These are phyloP conservation scores for Podotricha telesiphe DNA, from an alignment of 2,888 invertebrate genomes.

Conservation along the genomic window DNA sequence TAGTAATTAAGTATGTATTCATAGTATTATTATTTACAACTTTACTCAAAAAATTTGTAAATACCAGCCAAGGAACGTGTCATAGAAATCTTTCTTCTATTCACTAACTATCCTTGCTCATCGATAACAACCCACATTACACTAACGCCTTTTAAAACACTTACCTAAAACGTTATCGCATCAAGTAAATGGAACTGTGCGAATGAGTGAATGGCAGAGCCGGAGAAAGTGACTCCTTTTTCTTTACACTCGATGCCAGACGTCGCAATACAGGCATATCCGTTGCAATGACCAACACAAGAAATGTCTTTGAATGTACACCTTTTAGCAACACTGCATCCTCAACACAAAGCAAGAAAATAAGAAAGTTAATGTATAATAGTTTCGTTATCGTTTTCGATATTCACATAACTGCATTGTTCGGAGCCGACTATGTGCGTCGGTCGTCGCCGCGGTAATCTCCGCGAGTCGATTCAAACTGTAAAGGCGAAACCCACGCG, in stretches of 20 bases:
- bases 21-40: not conserved
- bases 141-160: conserved; percentile 65
- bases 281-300: conserved; percentile 63
- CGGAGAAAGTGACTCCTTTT: conserved; percentile 73
- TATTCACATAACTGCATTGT: conserved; percentile 60
- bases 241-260: conserved; percentile 77
- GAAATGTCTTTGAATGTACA: conserved; percentile 53
- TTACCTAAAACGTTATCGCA: conserved; percentile 83
- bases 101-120: conserved; percentile 42
- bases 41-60: conserved; percentile 3
- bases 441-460: conserved; percentile 39
- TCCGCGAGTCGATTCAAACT: conserved; percentile 38
- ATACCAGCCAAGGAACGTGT: not conserved
- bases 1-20: not conserved
- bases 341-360: conserved; percentile 57
- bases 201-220: conserved; percentile 61
- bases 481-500: conserved; percentile 59
- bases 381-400: conserved; percentile 57
- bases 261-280: conserved; percentile 78
- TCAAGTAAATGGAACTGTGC: conserved; percentile 69
- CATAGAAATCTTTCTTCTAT: conserved; percentile 12
- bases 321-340: conserved; percentile 62
- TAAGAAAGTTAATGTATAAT: conserved; percentile 40
- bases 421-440: conserved; percentile 48
- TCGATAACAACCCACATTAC: conserved; percentile 58